Evolutionary conservation across 2,888 invertebrate species (phyloP).

Genomic region (Melipona beecheii): DNA sequence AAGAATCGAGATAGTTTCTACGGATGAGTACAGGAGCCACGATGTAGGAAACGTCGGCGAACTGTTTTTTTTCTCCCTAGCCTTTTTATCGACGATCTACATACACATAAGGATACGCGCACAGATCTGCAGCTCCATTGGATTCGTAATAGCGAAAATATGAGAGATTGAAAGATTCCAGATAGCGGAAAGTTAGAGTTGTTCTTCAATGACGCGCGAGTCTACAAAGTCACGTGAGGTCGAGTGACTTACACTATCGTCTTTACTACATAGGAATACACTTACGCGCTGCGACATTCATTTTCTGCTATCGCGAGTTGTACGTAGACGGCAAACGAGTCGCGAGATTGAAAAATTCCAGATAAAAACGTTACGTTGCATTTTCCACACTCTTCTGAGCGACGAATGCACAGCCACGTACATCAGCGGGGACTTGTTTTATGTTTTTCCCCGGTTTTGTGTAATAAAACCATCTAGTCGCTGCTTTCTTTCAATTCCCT

Average conservation of each 20-base stretch:
- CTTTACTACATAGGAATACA: constrained; percentile 77
- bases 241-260: constrained; percentile 76
- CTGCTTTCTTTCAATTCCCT: too few species aligned
- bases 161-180: constrained; percentile 81
- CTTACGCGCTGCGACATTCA: constrained; percentile 78
- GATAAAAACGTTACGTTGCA: constrained; percentile 73
- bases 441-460: neutral
- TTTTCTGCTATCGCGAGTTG: constrained; percentile 78
- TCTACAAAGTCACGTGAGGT: constrained; percentile 78
- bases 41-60: neutral
- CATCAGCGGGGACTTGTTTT: neutral
- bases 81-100: constrained; percentile 24
- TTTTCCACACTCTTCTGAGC: constrained; percentile 33
- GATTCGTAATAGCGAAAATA: constrained; percentile 67
- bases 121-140: constrained; percentile 29
- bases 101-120: constrained; percentile 26
- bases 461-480: neutral
- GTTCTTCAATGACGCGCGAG: constrained; percentile 66
- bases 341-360: constrained; percentile 76
- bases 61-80: neutral
- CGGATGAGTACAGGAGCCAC: neutral
- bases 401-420: neutral
- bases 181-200: constrained; percentile 69
- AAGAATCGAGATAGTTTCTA: constrained; percentile 7
- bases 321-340: constrained; percentile 69